Evolutionary conservation across 2,113 vertebrate genomes (phyloP).

Genomic region (Sinosuthora webbiana): DNA sequence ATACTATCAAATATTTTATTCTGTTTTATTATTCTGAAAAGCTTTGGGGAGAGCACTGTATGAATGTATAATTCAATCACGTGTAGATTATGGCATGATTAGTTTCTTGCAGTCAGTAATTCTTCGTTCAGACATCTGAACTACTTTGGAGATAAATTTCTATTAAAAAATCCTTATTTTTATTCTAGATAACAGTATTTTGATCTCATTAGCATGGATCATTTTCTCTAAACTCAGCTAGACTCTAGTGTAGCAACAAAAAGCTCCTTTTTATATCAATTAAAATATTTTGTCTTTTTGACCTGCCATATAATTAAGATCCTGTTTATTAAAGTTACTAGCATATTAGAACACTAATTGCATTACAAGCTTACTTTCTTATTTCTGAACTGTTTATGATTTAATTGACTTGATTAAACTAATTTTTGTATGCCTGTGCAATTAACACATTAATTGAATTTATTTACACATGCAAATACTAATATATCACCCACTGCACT

Average conservation of each 20-base stretch:
- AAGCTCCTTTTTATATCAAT: constrained; percentile 54
- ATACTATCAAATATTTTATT: constrained; percentile 58
- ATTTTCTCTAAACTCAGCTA: constrained; percentile 63
- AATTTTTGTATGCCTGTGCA: constrained; percentile 68
- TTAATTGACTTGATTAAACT: constrained; percentile 75
- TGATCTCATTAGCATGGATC: constrained; percentile 68
- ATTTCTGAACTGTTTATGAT: constrained; percentile 72
- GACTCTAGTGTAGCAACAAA: not conserved
- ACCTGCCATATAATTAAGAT: constrained; percentile 68
- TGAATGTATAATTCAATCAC: constrained; percentile 30
- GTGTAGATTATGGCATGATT: constrained; percentile 3
- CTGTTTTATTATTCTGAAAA: constrained; percentile 11
- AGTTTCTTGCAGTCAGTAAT: constrained; percentile 28
- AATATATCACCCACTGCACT: constrained; percentile 7
- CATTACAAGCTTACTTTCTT: constrained; percentile 70
- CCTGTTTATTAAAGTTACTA: constrained; percentile 69
- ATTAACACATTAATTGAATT: constrained; percentile 70
- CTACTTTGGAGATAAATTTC: constrained; percentile 52
- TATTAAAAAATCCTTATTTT: constrained; percentile 65
- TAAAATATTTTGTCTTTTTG: constrained; percentile 60
- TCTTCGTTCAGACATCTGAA: constrained; percentile 37
- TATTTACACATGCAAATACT: constrained; percentile 67
- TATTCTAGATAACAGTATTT: constrained; percentile 60
- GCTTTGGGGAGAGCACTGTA: not conserved
- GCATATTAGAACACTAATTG: constrained; percentile 71